phyloP scores from a whole-genome alignment of 1,140 invertebrate species.

The Microvelia longipes region DNA sequence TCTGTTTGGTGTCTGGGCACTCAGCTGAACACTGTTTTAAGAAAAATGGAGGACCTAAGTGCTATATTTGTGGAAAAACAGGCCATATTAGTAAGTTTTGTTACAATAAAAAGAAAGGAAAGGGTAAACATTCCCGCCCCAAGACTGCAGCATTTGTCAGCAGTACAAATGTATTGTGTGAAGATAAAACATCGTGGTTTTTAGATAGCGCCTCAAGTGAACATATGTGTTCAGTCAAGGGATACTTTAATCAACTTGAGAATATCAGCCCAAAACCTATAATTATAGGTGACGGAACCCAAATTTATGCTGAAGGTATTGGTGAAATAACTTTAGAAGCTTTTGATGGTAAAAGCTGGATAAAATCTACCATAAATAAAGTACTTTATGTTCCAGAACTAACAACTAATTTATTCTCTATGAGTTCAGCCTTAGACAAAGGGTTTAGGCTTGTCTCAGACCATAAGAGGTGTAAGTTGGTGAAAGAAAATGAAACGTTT shows the following conservation, averaged over 20 bases:
- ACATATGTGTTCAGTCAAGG: neutral
- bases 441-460: neutral
- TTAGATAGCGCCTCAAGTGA: neutral
- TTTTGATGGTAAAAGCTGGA: neutral
- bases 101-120: neutral
- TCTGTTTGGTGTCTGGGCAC: neutral
- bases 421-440: neutral
- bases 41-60: neutral
- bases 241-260: neutral
- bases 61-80: neutral
- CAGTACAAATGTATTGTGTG: neutral
- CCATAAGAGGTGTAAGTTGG: neutral
- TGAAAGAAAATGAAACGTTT: neutral
- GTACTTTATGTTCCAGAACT: neutral
- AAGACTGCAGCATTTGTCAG: neutral
- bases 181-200: neutral
- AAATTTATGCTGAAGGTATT: neutral
- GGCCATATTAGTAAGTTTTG: neutral
- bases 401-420: neutral
- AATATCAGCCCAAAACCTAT: neutral
- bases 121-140: neutral
- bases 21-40: neutral
- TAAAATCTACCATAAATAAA: neutral
- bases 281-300: neutral
- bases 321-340: neutral